Percentiles rank a stretch among this genome's conserved stretches.
phyloP scores from a whole-genome alignment of 1,140 invertebrate species.

The Pseudachorutes palmiensis region DNA sequence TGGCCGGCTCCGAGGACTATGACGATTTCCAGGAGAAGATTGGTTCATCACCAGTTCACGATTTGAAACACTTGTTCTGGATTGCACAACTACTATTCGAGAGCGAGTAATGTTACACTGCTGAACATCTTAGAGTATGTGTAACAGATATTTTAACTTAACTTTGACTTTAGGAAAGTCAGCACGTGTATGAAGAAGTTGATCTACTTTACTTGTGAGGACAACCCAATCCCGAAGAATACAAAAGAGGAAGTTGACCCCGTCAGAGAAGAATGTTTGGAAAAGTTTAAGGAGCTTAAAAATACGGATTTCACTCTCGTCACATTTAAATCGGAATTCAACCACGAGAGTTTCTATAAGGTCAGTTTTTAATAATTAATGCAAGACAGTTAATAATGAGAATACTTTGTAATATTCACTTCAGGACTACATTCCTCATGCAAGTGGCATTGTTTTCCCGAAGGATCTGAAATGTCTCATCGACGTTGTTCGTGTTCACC shows the following conservation, averaged over 20 bases:
- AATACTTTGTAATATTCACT: neutral
- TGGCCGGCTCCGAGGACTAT: neutral
- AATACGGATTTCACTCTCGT: slow-evolving; percentile 11
- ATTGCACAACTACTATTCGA: slow-evolving; percentile 12
- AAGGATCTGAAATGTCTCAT: slow-evolving; percentile 5
- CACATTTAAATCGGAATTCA: slow-evolving; percentile 16
- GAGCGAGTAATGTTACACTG: neutral
- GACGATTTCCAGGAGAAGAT: slow-evolving; percentile 11
- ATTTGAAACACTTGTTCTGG: slow-evolving; percentile 21
- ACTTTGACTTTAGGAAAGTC: slow-evolving; percentile 16
- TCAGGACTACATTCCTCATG: neutral
- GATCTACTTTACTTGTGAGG: slow-evolving; percentile 18
- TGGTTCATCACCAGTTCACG: slow-evolving; percentile 9
- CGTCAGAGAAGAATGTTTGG: neutral
- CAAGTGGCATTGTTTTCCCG: neutral
- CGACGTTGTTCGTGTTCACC: slow-evolving; percentile 16
- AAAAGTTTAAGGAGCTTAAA: slow-evolving; percentile 19
- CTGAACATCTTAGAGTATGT: neutral
- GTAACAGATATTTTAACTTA: neutral
- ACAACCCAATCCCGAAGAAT: slow-evolving; percentile 12
- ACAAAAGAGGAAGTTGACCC: too few species aligned
- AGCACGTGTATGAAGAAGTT: slow-evolving; percentile 6
- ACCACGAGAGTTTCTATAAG: slow-evolving; percentile 11
- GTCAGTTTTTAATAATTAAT: slow-evolving; percentile 8
- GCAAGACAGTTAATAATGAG: neutral